Evolutionary conservation across 92 coral and sea anemone genomes (phyloP).

Genomic region (Porites lobata): DNA sequence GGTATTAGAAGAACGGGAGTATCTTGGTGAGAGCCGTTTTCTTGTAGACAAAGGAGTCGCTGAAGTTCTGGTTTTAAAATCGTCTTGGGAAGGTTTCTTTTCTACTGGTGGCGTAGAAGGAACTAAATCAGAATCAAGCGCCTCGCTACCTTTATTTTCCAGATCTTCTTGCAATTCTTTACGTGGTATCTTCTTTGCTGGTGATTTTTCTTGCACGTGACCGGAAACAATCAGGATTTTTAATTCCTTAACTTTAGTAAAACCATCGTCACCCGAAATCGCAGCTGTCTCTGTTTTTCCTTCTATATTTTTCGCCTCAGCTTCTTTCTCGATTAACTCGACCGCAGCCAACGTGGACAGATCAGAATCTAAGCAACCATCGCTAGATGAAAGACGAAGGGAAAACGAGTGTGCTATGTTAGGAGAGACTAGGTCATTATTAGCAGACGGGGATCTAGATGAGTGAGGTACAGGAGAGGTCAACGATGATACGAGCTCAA

Average conservation of each 20-base stretch:
- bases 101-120: slow-evolving; percentile 63
- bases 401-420: slow-evolving; percentile 71
- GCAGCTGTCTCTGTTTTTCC: not conserved
- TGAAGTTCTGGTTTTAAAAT: slow-evolving; percentile 43
- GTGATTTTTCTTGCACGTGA: not conserved
- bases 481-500: slow-evolving; percentile 15
- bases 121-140: slow-evolving; percentile 34
- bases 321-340: slow-evolving; percentile 72
- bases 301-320: not conserved
- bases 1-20: slow-evolving; percentile 1
- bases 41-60: slow-evolving; percentile 47
- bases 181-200: slow-evolving; percentile 30
- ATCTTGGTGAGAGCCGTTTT: slow-evolving; percentile 38
- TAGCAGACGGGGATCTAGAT: slow-evolving; percentile 1
- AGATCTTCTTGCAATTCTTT: not conserved
- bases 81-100: slow-evolving; percentile 3
- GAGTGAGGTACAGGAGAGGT: slow-evolving; percentile 26
- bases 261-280: not conserved
- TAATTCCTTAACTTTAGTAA: slow-evolving; percentile 1
- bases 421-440: slow-evolving; percentile 12
- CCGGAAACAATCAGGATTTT: not conserved
- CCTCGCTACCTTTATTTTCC: not conserved
- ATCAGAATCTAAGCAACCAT: slow-evolving; percentile 80
- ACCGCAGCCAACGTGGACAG: slow-evolving; percentile 70
- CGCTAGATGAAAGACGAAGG: slow-evolving; percentile 78